phyloP scores from a whole-genome alignment of 1,140 invertebrate species.

The Condylostylus longicornis region DNA sequence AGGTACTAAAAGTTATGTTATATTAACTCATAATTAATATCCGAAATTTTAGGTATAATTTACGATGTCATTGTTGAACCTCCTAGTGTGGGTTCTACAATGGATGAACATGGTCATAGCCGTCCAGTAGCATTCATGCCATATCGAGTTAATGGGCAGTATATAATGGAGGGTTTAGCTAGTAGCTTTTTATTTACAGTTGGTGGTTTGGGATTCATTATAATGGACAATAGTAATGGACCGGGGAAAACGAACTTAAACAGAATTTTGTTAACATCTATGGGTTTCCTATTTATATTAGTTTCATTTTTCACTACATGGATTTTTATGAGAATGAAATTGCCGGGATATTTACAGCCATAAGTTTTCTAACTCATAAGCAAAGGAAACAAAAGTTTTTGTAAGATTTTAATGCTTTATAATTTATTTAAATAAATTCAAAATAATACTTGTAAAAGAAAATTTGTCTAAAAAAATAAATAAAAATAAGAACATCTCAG shows the following conservation, averaged over 20 bases:
- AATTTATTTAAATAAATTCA: no score
- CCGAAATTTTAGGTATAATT: constrained; percentile 67
- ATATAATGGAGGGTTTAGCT: constrained; percentile 96
- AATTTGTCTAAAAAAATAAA: no score
- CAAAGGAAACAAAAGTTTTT: no score
- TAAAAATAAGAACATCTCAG: no score
- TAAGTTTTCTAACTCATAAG: no score
- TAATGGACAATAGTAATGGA: constrained; percentile 86
- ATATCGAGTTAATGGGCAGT: constrained; percentile 94
- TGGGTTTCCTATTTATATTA: constrained; percentile 85
- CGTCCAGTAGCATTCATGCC: constrained; percentile 96
- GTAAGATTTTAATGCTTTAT: no score
- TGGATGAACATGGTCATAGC: constrained; percentile 90
- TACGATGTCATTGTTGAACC: constrained; percentile 98
- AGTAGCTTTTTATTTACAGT: constrained; percentile 93
- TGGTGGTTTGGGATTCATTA: constrained; percentile 90
- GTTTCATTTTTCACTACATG: constrained; percentile 93
- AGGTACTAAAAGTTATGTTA: constrained; percentile 43
- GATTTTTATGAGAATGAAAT: constrained; percentile 98
- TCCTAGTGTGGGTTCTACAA: constrained; percentile 91
- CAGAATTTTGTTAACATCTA: constrained; percentile 73
- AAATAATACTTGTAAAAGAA: no score
- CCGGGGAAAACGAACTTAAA: constrained; percentile 85
- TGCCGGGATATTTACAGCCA: constrained; percentile 63
- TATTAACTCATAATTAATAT: constrained; percentile 7